phyloP scores from a whole-genome alignment of 1,140 invertebrate species.

The Leptopilina clavipes region DNA sequence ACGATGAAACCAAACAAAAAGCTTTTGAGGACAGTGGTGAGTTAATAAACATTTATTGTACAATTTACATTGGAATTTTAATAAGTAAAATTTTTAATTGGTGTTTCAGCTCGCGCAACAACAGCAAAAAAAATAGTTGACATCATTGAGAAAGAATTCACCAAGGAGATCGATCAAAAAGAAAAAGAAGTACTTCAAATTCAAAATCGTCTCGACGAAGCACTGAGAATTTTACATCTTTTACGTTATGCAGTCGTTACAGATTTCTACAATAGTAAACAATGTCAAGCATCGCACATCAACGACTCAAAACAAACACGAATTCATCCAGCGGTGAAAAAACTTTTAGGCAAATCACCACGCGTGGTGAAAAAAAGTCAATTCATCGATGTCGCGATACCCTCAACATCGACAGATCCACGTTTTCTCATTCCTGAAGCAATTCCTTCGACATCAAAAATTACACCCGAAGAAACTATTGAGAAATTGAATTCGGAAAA shows the following conservation, averaged over 20 bases:
- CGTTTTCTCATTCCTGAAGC: slow-evolving; percentile 24
- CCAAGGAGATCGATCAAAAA: slow-evolving; percentile 75
- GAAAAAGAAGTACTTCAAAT: slow-evolving; percentile 76
- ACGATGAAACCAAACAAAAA: slow-evolving; percentile 63
- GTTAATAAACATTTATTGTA: neutral
- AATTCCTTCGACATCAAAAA: slow-evolving; percentile 40
- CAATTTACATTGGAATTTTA: slow-evolving; percentile 20
- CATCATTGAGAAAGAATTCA: slow-evolving; percentile 76
- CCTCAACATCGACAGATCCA: slow-evolving; percentile 49
- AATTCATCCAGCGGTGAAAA: slow-evolving; percentile 84
- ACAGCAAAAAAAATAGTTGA: slow-evolving; percentile 65
- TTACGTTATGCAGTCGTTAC: slow-evolving; percentile 82
- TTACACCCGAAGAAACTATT: slow-evolving; percentile 10
- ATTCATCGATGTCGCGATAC: slow-evolving; percentile 44
- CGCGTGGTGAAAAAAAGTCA: slow-evolving; percentile 42
- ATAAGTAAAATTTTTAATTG: slow-evolving; percentile 40
- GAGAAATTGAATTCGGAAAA: slow-evolving; percentile 13
- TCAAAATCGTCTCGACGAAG: slow-evolving; percentile 77
- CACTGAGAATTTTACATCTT: slow-evolving; percentile 81
- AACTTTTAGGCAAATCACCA: slow-evolving; percentile 78
- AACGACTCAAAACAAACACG: slow-evolving; percentile 76
- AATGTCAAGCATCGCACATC: slow-evolving; percentile 71
- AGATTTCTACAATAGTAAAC: slow-evolving; percentile 81
- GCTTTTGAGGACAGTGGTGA: slow-evolving; percentile 71
- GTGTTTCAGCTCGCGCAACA: slow-evolving; percentile 59